phyloP scores from a whole-genome alignment of 2,113 vertebrate genomes.

The Nycticebus coucang region DNA sequence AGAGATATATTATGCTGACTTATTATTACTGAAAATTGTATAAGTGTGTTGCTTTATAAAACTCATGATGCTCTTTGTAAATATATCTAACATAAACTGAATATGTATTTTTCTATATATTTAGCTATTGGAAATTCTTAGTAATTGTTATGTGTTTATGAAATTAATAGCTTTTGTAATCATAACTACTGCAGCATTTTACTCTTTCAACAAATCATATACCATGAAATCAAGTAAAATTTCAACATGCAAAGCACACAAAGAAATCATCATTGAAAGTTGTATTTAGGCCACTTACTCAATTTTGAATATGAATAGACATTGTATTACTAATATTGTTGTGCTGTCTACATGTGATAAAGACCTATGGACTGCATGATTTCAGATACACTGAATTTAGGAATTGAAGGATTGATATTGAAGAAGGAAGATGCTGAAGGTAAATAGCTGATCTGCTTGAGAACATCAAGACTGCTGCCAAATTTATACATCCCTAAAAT shows the following conservation, averaged over 20 bases:
- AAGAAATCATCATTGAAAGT: neutral
- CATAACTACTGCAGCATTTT: neutral
- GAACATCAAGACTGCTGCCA: neutral
- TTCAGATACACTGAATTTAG: neutral
- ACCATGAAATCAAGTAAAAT: neutral
- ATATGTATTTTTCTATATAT: constrained; percentile 30
- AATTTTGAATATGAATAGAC: neutral
- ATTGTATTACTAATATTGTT: neutral
- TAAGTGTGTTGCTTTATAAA: neutral
- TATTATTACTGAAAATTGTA: neutral
- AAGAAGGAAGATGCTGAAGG: neutral
- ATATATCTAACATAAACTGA: neutral
- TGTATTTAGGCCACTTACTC: neutral
- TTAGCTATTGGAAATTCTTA: neutral
- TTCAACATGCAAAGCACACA: constrained; percentile 23
- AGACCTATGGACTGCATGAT: neutral
- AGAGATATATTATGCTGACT: neutral
- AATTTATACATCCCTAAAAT: neutral
- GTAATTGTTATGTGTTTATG: neutral
- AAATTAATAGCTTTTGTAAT: constrained; percentile 30
- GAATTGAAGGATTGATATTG: neutral
- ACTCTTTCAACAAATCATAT: neutral
- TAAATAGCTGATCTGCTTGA: neutral
- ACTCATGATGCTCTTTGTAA: neutral
- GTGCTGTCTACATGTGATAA: neutral